Percentiles rank a stretch among this genome's conserved stretches.
phyloP scores from a whole-genome alignment of 2,113 vertebrate species.

The Azemiops feae region DNA sequence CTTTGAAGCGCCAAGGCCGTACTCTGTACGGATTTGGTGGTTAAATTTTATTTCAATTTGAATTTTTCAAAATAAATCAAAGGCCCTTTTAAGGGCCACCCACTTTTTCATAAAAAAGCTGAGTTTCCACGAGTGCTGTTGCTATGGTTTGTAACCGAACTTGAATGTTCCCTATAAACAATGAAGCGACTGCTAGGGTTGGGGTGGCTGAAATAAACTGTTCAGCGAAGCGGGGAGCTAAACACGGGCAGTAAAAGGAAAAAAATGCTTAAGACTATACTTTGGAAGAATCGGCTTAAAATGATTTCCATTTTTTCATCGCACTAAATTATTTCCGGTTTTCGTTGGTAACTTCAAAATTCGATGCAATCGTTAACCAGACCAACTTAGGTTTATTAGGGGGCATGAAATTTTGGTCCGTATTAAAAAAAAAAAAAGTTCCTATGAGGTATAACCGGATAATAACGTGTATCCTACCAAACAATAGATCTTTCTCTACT shows the following conservation, averaged over 20 bases:
- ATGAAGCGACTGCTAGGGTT: background rate
- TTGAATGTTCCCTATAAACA: accelerated
- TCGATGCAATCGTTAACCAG: background rate
- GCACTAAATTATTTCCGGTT: background rate
- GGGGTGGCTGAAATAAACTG: background rate
- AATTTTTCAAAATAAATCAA: background rate
- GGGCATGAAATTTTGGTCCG: too few species aligned
- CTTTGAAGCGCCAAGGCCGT: background rate
- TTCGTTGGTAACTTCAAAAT: background rate
- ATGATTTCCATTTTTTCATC: too few species aligned
- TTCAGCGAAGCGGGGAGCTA: background rate
- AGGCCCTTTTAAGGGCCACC: constrained; percentile 35
- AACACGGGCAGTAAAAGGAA: background rate
- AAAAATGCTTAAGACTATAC: background rate
- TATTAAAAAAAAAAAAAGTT: background rate
- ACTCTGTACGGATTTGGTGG: constrained; percentile 13
- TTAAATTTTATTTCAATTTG: background rate
- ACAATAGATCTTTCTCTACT: background rate
- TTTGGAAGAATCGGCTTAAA: background rate
- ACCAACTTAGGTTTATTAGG: background rate
- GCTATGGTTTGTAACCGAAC: background rate
- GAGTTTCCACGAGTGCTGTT: background rate
- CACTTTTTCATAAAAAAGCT: background rate
- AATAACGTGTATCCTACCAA: background rate
- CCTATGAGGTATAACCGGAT: background rate